Conservation (phyloP, 1,140 invertebrate species). For the Drosophila nigromelanica region DNA sequence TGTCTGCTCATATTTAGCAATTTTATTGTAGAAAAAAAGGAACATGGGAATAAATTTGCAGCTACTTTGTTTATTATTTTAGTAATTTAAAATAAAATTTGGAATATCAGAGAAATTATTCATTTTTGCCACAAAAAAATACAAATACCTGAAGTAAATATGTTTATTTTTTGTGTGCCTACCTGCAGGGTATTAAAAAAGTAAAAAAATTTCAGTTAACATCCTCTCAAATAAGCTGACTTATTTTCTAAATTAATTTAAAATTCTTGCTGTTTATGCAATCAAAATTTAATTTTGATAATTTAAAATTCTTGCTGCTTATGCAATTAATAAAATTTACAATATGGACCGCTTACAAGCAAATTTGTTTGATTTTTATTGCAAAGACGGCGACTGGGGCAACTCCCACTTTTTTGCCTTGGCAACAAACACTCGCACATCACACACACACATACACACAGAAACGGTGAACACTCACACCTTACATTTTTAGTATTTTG, state of each 20-base stretch:
- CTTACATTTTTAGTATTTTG: slow-evolving; percentile 57
- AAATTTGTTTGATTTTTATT: slow-evolving; percentile 18
- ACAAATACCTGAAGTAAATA: no score
- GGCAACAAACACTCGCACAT: slow-evolving; percentile 29
- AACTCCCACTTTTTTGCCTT: slow-evolving; percentile 49
- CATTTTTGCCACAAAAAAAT: no score
- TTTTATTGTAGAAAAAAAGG: background rate
- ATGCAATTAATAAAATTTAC: background rate
- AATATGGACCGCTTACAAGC: slow-evolving; percentile 1
- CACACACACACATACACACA: slow-evolving; percentile 15
- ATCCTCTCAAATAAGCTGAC: background rate
- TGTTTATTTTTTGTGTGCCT: background rate
- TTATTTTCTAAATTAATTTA: background rate
- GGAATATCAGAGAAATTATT: no score
- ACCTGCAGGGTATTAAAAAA: background rate
- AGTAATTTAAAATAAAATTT: background rate
- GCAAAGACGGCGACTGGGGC: slow-evolving; percentile 7
- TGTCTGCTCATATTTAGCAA: slow-evolving; percentile 44
- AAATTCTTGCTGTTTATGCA: background rate
- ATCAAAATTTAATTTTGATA: no score
- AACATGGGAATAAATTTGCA: slow-evolving; percentile 10
- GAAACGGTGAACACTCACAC: slow-evolving; percentile 17
- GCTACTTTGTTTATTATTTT: background rate
- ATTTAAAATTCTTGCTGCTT: background rate
- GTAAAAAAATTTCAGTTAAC: background rate